Conservation (phyloP, 2,797 vertebrate genomes). For the Hozukius guyotensis region DNA sequence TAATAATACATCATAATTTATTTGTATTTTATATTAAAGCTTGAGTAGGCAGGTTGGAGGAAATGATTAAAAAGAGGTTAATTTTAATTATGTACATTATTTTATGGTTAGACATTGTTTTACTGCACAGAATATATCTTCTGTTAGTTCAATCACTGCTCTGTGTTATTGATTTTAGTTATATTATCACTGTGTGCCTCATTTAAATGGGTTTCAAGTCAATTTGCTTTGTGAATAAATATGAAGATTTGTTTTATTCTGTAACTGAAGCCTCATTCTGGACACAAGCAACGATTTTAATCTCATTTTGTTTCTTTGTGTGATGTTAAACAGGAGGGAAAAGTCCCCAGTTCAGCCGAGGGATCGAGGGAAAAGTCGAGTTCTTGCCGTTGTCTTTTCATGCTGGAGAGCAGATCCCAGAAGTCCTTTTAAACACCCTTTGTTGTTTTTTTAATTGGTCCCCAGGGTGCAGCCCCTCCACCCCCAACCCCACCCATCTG, state of each 20-base stretch:
- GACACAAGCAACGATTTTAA: background rate
- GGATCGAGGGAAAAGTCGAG: background rate
- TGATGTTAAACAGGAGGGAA: background rate
- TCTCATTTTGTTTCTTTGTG: background rate
- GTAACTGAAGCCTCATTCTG: background rate
- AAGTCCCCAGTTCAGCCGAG: background rate
- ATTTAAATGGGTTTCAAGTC: background rate
- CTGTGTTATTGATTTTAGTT: background rate
- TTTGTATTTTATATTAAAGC: too few relatives aligned
- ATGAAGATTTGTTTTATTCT: background rate
- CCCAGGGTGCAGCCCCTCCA: slow-evolving; percentile 15
- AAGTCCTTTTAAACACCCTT: slow-evolving; percentile 41
- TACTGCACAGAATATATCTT: too few relatives aligned
- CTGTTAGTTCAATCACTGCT: background rate
- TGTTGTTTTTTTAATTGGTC: slow-evolving; percentile 72
- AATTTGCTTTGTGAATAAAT: background rate
- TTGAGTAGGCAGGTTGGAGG: too few relatives aligned
- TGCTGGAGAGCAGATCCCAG: slow-evolving; percentile 28
- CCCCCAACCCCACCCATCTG: slow-evolving; percentile 14
- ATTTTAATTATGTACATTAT: too few relatives aligned
- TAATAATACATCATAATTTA: too few relatives aligned
- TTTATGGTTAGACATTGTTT: background rate
- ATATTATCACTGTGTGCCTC: background rate
- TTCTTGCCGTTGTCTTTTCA: background rate
- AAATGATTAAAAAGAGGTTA: background rate